Conservation (phyloP, 2,888 invertebrate genomes). For the Chrysopilus asiliformis region DNA sequence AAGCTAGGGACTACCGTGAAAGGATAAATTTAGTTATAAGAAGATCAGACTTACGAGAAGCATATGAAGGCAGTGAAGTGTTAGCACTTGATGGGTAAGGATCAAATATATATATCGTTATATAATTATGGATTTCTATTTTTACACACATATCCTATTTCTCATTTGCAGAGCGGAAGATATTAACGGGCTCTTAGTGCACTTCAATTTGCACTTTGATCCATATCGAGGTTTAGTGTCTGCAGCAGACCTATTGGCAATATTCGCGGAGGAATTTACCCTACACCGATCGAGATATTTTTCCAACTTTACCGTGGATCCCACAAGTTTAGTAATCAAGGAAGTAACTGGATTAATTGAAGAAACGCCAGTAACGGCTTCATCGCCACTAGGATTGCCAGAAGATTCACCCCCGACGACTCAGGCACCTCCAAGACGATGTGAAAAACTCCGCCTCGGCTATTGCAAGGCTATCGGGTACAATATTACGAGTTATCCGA, state of each 20-base stretch:
- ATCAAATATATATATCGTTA: no score
- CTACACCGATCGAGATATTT: conserved; percentile 45
- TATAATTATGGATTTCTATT: conserved; percentile 8
- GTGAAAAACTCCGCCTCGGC: conserved; percentile 49
- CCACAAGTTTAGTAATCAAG: conserved; percentile 51
- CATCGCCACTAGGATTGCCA: conserved; percentile 27
- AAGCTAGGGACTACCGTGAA: conserved; percentile 60
- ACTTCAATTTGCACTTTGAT: conserved; percentile 76
- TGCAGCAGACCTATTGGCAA: conserved; percentile 49
- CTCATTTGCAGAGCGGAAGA: conserved; percentile 53
- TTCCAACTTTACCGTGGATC: conserved; percentile 49
- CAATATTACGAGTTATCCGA: conserved; percentile 74
- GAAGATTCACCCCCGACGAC: conserved; percentile 35
- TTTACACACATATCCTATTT: conserved; percentile 14
- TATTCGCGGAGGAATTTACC: conserved; percentile 52
- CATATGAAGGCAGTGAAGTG: conserved; percentile 67
- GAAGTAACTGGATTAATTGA: conserved; percentile 33
- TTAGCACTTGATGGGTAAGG: conserved; percentile 73
- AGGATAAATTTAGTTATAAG: conserved; percentile 60
- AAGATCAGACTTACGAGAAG: conserved; percentile 57
- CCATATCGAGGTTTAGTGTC: conserved; percentile 55
- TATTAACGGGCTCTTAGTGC: conserved; percentile 57
- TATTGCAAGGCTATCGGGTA: conserved; percentile 61
- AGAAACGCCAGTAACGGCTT: conserved; percentile 30
- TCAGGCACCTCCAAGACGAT: conserved; percentile 47